These are phyloP conservation scores for Enteromius afrohamiltoni DNA, from an alignment of 2,797 vertebrate genomes.

Conservation along the genomic window DNA sequence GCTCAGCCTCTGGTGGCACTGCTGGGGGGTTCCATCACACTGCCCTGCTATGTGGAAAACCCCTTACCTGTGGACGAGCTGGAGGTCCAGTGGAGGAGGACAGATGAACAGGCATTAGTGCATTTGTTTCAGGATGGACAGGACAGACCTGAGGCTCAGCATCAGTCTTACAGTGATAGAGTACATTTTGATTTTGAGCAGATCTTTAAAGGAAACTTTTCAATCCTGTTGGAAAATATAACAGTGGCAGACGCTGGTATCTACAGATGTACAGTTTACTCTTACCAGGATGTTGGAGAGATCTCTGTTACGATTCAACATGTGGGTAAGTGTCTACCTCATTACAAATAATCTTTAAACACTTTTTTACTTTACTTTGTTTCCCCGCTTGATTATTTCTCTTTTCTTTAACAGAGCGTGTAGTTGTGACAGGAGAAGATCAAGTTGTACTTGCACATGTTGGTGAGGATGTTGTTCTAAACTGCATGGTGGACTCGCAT, in stretches of 20 bases:
- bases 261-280: conserved; percentile 51
- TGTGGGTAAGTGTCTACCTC: conserved; percentile 34
- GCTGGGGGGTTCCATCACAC: conserved; percentile 33
- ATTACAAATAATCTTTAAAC: neutral
- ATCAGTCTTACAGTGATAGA: conserved; percentile 31
- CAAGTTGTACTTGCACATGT: conserved; percentile 4
- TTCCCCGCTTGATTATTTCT: neutral
- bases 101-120: conserved; percentile 34
- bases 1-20: conserved; percentile 29
- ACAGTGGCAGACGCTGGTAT: conserved; percentile 44
- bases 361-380: no score
- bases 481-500: conserved; percentile 43
- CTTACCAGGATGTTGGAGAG: conserved; percentile 17
- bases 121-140: conserved; percentile 48
- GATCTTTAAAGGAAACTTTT: conserved; percentile 56
- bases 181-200: conserved; percentile 45
- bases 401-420: conserved; percentile 18
- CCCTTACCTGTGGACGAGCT: conserved; percentile 46
- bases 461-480: conserved; percentile 43
- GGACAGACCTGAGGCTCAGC: conserved; percentile 42
- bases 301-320: conserved; percentile 28
- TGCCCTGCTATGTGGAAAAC: conserved; percentile 51
- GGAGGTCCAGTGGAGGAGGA: conserved; percentile 53
- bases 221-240: conserved; percentile 50
- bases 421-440: conserved; percentile 42